Percentiles rank a stretch among this genome's conserved stretches.
Conservation (phyloP, 2,888 invertebrate species). For the Adineta ricciae region DNA sequence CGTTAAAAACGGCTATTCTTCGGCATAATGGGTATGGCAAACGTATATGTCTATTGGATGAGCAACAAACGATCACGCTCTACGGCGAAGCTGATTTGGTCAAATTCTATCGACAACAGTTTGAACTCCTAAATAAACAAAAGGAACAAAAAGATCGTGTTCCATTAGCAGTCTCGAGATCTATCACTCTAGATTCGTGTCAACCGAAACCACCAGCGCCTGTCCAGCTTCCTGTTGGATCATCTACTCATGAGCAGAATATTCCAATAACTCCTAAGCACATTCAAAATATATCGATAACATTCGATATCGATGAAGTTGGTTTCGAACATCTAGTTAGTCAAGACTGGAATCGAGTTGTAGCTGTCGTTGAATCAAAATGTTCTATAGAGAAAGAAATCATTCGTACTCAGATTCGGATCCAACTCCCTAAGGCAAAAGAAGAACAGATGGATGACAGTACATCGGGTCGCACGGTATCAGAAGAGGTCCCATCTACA, state of each 20-base stretch:
- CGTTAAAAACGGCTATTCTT: background rate
- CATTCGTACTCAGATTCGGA: background rate
- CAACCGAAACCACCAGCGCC: too few relatives aligned
- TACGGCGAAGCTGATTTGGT: background rate
- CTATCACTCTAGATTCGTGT: too few relatives aligned
- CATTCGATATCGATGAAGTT: background rate
- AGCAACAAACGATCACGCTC: background rate
- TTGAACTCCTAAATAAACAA: background rate
- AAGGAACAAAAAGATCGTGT: rapidly evolving
- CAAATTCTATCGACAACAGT: background rate
- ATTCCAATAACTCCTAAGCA: too few relatives aligned
- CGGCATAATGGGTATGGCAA: background rate
- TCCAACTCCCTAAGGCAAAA: background rate
- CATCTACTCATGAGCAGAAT: too few relatives aligned
- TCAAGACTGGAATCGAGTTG: background rate
- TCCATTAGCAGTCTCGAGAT: too few relatives aligned
- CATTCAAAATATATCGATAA: too few relatives aligned
- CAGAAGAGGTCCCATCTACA: background rate
- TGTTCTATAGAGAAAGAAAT: background rate
- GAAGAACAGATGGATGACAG: background rate
- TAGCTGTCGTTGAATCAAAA: background rate
- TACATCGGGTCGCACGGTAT: background rate
- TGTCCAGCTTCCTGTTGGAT: too few relatives aligned
- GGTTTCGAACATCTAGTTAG: background rate
- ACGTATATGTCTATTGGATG: background rate